Percentiles rank a stretch among this genome's conserved stretches.
Conservation (phyloP, 2,113 vertebrate genomes). For the Jaculus jaculus region DNA sequence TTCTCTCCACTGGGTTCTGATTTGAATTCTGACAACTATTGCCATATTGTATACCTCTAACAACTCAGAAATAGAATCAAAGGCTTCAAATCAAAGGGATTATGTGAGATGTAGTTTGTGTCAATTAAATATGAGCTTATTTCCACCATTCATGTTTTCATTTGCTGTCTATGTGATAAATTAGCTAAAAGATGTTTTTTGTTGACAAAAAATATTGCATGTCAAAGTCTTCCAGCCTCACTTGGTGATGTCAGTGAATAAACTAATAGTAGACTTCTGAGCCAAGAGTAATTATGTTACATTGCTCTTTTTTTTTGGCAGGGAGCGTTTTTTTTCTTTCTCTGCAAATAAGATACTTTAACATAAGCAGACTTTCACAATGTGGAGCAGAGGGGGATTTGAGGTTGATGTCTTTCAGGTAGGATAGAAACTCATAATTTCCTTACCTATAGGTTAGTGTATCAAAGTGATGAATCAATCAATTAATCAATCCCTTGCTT, state of each 20-base stretch:
- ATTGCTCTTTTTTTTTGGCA: conserved; percentile 53
- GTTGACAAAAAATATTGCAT: conserved; percentile 17
- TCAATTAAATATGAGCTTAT: conserved; percentile 26
- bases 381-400: conserved; percentile 50
- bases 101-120: conserved; percentile 22
- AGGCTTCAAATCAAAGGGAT: not conserved
- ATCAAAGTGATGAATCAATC: conserved; percentile 55
- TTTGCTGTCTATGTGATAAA: not conserved
- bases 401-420: conserved; percentile 58
- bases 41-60: not conserved
- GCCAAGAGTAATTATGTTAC: conserved; percentile 49
- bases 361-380: conserved; percentile 43
- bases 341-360: conserved; percentile 45
- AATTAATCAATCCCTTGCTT: conserved; percentile 44
- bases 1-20: not conserved
- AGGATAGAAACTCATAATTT: conserved; percentile 56
- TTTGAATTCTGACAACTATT: not conserved
- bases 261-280: conserved; percentile 55
- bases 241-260: conserved; percentile 47
- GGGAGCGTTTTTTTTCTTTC: conserved; percentile 50
- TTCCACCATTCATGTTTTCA: conserved; percentile 33
- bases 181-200: conserved; percentile 41
- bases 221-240: conserved; percentile 3
- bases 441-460: conserved; percentile 38
- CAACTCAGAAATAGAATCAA: not conserved